Base-by-base conservation (phyloP, 2,113 vertebrate genomes). In the Nyctibius bracteatus region DNA sequence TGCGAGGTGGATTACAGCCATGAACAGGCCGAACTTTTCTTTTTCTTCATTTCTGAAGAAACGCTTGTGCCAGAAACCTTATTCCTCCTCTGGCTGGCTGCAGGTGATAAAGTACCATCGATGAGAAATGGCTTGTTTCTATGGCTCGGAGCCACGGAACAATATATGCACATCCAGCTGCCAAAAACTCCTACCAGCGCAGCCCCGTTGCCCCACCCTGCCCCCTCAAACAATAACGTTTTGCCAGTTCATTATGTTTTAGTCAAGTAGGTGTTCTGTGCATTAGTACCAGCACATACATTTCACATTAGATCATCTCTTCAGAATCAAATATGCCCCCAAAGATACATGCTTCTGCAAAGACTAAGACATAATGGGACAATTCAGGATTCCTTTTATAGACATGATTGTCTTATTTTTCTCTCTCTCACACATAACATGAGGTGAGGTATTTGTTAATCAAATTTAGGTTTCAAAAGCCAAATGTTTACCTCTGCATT, bases 391-490 rank as follows among this genome's bases (percentile, higher is more conserved):
- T 88, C 70, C 88, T 94, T 92, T 94, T 90, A 92, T 59, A 94
- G 90, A 96, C 7, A 8, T 46, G 77, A 95, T 93, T 41, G 2
- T 90, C 82, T 87, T 82, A 55, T 70, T 94, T 96, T 89, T 84
- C 59, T 73, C 43, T 86, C 82, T 88, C 82, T 33, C 85, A 58
- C 83, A 94, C 61, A 75, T 24, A 90, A 88, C 88, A 96, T 86
- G 91, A 92, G 89, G 65, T 94, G 95, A 97, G 59, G 75, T 96
- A 98, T 98, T 98, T 98, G 97, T 97, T 98, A 98, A 97, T 84
- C 97, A 97, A 98, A 98, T 97, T 83, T 89, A 68, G 80, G 86
- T 98, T 97, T 98, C 91, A 97, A 96, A 91, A 96, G 88, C 94
- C 90, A 80, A 81, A 86, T 87, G 81, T 93, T 96, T 97, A 94